Evolutionary conservation across 2,888 invertebrate genomes (phyloP).

Genomic region (Drosophila nigricruria): DNA sequence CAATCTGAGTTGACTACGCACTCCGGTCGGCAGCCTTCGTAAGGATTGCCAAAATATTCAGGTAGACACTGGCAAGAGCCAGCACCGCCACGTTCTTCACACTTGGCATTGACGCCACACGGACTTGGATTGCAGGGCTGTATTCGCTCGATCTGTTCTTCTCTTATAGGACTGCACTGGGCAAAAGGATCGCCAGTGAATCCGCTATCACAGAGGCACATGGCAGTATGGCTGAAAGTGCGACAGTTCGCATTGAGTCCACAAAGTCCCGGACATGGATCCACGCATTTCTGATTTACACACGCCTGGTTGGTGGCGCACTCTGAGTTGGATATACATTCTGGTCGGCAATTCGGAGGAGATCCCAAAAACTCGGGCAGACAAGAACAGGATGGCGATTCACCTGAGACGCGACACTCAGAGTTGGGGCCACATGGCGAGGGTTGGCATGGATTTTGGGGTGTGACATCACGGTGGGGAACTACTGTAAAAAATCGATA

Average conservation of each 20-base stretch:
- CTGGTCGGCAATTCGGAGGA: conserved; percentile 89
- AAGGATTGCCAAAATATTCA: conserved; percentile 91
- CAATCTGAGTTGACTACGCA: conserved; percentile 89
- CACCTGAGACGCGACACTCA: conserved; percentile 87
- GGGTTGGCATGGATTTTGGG: conserved; percentile 87
- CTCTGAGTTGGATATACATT: conserved; percentile 88
- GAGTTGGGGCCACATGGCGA: conserved; percentile 91
- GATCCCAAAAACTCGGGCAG: conserved; percentile 87
- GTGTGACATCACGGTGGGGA: conserved; percentile 67
- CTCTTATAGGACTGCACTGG: conserved; percentile 84
- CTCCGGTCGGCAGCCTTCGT: conserved; percentile 90
- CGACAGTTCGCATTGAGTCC: conserved; percentile 87
- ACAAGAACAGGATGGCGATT: conserved; percentile 87
- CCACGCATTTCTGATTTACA: conserved; percentile 87
- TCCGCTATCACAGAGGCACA: conserved; percentile 87
- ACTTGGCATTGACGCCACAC: conserved; percentile 89
- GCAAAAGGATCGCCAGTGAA: conserved; percentile 88
- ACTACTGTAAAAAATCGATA: conserved; percentile 56
- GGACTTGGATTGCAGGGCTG: conserved; percentile 87
- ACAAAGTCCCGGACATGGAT: conserved; percentile 88
- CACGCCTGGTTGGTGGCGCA: conserved; percentile 87
- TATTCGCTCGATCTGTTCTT: conserved; percentile 85
- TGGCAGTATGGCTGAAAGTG: conserved; percentile 87
- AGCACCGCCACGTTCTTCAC: conserved; percentile 90
- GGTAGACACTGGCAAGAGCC: conserved; percentile 90